A percentile compares a stretch with the other conserved stretches of the same genome.
phyloP scores from a whole-genome alignment of 2,797 vertebrate genomes.

The Chrysocyon brachyurus region DNA sequence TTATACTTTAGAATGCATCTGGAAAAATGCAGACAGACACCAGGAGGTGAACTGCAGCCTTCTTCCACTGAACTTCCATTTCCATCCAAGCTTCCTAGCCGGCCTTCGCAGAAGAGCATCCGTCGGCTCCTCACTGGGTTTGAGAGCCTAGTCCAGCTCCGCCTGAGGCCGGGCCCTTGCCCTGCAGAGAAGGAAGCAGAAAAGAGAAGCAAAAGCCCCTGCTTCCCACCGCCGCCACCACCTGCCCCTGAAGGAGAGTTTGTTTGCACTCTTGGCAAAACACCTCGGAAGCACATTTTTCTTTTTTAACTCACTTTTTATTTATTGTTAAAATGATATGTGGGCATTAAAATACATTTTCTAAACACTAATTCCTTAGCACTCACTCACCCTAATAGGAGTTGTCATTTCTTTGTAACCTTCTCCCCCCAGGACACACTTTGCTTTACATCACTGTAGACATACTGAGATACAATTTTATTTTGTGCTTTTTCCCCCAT shows the following conservation, averaged over 20 bases:
- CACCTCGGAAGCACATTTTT: background rate
- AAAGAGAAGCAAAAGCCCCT: background rate
- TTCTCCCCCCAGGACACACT: background rate
- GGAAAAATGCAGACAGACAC: background rate
- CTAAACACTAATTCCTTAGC: slow-evolving; percentile 27
- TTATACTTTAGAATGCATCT: background rate
- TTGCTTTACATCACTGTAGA: slow-evolving; percentile 62
- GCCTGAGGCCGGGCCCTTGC: background rate
- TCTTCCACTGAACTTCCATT: background rate
- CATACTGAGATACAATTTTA: slow-evolving; percentile 51
- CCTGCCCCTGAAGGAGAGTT: background rate
- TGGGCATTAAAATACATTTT: slow-evolving; percentile 32
- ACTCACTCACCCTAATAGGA: background rate
- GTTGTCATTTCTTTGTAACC: slow-evolving; percentile 26
- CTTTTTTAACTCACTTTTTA: slow-evolving; percentile 49
- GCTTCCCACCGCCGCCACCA: background rate
- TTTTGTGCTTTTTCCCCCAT: slow-evolving; percentile 55
- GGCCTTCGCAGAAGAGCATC: background rate
- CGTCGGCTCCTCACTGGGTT: background rate
- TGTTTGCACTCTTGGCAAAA: background rate
- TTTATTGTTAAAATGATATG: slow-evolving; percentile 53
- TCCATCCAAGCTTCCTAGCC: background rate
- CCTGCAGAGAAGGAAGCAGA: background rate
- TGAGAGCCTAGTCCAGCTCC: background rate
- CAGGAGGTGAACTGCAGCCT: background rate